A percentile compares a stretch with the other conserved stretches of the same genome.
Evolutionary conservation across 2,797 vertebrate genomes (phyloP).

Genomic region (Carapus acus): DNA sequence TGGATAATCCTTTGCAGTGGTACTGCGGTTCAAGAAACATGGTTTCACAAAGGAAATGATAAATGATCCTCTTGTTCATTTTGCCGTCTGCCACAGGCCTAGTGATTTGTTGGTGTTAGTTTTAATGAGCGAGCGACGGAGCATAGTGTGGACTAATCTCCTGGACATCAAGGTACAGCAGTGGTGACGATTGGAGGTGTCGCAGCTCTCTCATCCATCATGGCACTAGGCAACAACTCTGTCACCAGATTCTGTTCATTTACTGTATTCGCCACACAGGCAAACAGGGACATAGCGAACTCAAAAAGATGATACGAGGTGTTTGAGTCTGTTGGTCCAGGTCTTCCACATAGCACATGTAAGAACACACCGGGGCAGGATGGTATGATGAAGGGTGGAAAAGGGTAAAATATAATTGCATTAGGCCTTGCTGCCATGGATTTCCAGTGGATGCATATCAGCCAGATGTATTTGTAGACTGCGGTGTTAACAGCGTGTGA

Average conservation of each 20-base stretch:
- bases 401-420: background rate
- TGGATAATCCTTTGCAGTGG: no score
- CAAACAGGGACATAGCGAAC: constrained; percentile 17
- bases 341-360: constrained; percentile 5
- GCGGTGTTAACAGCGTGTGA: no score
- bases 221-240: constrained; percentile 3
- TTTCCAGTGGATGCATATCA: no score
- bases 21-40: no score
- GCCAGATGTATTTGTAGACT: no score
- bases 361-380: background rate
- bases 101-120: constrained; percentile 4
- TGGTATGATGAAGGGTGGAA: background rate
- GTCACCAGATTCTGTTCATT: constrained; percentile 19
- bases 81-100: no score
- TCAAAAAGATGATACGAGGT: constrained; percentile 14
- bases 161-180: constrained; percentile 24
- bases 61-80: no score
- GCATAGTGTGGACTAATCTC: constrained; percentile 36
- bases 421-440: no score
- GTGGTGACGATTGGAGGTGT: constrained; percentile 38
- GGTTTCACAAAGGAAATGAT: no score
- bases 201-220: constrained; percentile 20
- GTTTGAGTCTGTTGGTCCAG: constrained; percentile 16
- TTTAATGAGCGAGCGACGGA: constrained; percentile 17
- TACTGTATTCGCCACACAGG: constrained; percentile 14